Conservation (phyloP, 2,888 invertebrate genomes). For the Orthosia incerta region DNA sequence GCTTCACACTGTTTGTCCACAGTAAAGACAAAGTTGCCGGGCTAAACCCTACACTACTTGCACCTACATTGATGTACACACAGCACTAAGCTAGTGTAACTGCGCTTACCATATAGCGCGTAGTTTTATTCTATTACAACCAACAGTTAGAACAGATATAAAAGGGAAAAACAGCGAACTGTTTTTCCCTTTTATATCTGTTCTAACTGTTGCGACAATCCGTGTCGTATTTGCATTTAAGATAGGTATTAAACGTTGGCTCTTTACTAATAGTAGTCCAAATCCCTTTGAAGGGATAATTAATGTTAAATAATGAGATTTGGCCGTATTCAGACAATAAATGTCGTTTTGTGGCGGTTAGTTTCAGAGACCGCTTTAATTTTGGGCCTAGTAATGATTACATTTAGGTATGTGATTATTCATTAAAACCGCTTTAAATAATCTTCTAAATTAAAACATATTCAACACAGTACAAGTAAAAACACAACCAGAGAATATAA, state of each 20-base stretch:
- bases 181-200: constrained; percentile 16
- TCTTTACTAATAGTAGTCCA: constrained; percentile 12
- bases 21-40: constrained; percentile 58
- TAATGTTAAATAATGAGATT: constrained; percentile 34
- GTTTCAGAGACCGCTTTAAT: not conserved
- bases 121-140: too few relatives aligned
- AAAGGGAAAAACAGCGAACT: too few relatives aligned
- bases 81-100: constrained; percentile 5
- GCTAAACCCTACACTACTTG: constrained; percentile 21
- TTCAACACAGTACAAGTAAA: not conserved
- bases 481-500: not conserved
- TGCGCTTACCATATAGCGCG: constrained; percentile 50
- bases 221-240: constrained; percentile 31
- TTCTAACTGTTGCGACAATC: constrained; percentile 21
- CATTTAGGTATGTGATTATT: not conserved
- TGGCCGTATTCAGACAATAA: constrained; percentile 19
- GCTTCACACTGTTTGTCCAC: constrained; percentile 39
- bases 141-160: too few relatives aligned
- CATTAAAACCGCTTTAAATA: not conserved
- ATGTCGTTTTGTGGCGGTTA: constrained; percentile 11
- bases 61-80: constrained; percentile 12
- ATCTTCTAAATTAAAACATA: not conserved
- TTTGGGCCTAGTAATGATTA: constrained; percentile 9
- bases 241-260: constrained; percentile 19
- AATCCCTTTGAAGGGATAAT: constrained; percentile 23